These are phyloP conservation scores for Alcedo atthis DNA, from an alignment of 2,797 vertebrate species.

Conservation along the genomic window DNA sequence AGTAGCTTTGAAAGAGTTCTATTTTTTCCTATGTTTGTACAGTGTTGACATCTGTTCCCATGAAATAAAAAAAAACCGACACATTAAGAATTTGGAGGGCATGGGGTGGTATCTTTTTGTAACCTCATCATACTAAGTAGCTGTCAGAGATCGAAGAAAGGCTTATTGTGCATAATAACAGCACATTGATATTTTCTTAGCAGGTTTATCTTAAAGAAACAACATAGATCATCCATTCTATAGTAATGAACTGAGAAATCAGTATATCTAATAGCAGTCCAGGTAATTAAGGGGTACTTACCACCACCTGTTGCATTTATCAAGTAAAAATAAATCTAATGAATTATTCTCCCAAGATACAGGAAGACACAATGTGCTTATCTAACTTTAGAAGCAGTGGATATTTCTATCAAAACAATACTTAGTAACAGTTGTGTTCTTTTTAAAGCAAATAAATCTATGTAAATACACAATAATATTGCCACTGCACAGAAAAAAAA, in stretches of 20 bases:
- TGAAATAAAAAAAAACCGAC: neutral
- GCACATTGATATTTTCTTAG: neutral
- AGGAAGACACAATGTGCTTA: neutral
- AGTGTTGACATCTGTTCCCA: neutral
- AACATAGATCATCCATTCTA: neutral
- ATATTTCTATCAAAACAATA: neutral
- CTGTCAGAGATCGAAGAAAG: neutral
- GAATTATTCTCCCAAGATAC: neutral
- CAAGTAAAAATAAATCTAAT: neutral
- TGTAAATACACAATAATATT: neutral
- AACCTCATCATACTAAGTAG: neutral
- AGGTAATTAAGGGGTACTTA: neutral
- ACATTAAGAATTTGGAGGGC: neutral
- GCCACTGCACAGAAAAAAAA: neutral
- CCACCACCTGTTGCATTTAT: neutral
- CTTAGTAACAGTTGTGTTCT: neutral
- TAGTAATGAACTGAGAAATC: neutral
- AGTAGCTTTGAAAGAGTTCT: neutral
- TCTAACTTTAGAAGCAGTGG: neutral
- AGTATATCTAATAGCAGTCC: neutral
- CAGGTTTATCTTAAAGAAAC: neutral
- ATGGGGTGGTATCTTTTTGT: neutral
- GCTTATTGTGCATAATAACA: neutral
- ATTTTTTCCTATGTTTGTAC: neutral
- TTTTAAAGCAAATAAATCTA: neutral